Conservation (phyloP, 2,113 vertebrate genomes). For the Chamaetylas fuelleborni region DNA sequence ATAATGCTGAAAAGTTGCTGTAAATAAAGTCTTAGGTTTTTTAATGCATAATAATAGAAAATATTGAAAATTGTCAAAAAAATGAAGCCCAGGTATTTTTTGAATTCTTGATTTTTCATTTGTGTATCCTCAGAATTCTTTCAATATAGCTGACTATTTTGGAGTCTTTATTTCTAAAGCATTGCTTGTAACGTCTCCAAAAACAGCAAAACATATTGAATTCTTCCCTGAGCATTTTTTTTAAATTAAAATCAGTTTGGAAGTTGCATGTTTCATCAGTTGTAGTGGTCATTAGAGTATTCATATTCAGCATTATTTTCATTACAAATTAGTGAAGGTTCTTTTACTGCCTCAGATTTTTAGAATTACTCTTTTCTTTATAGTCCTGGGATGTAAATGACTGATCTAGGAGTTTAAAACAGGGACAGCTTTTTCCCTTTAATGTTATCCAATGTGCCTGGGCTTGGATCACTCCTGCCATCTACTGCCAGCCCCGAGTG, state of each 20-base stretch:
- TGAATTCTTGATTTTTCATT: background rate
- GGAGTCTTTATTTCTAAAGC: background rate
- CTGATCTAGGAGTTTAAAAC: background rate
- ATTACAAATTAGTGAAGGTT: background rate
- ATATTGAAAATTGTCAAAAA: background rate
- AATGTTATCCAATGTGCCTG: background rate
- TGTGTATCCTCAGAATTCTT: background rate
- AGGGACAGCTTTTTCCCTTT: background rate
- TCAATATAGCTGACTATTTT: background rate
- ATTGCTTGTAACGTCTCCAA: background rate
- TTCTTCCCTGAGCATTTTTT: background rate
- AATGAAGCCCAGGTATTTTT: background rate
- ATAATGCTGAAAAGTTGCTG: background rate
- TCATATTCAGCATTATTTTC: background rate
- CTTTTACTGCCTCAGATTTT: background rate
- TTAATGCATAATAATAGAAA: background rate
- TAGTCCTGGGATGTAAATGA: background rate
- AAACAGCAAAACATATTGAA: background rate
- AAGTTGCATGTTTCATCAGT: background rate
- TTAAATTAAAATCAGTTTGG: background rate
- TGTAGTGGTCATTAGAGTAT: background rate
- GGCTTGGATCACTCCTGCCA: conserved; percentile 74
- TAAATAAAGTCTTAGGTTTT: background rate
- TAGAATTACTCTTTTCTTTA: background rate
- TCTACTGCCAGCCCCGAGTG: conserved; percentile 66